A percentile compares a stretch with the other conserved stretches of the same genome.
Conservation (phyloP, 2,113 vertebrate genomes). For the Myotis davidii region DNA sequence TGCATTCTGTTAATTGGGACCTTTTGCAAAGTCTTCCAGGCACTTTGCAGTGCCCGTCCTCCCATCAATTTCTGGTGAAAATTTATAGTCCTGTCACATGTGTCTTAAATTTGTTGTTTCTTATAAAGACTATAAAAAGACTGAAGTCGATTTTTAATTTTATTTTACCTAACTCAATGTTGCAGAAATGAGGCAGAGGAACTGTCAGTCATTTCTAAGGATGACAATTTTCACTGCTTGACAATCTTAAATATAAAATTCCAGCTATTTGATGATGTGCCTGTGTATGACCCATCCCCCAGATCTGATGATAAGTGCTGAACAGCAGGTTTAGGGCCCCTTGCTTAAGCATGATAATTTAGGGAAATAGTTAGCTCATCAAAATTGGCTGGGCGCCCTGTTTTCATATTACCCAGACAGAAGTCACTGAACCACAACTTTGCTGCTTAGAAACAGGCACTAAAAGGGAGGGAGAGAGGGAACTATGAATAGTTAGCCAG, state of each 20-base stretch:
- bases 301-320: not conserved
- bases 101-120: too few relatives aligned
- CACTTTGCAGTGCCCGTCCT: constrained; percentile 43
- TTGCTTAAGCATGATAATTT: constrained; percentile 74
- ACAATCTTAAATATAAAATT: constrained; percentile 66
- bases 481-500: constrained; percentile 52
- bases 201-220: constrained; percentile 74
- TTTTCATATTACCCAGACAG: constrained; percentile 75
- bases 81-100: constrained; percentile 56
- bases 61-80: constrained; percentile 63
- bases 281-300: constrained; percentile 14
- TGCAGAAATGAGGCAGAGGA: constrained; percentile 59
- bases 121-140: too few relatives aligned
- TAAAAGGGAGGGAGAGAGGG: not conserved
- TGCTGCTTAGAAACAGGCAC: constrained; percentile 72
- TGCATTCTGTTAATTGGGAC: constrained; percentile 70
- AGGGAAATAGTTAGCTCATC: constrained; percentile 74
- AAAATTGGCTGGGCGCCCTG: constrained; percentile 60
- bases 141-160: constrained; percentile 41
- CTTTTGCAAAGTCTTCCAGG: constrained; percentile 64
- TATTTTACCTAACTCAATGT: not conserved
- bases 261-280: constrained; percentile 54
- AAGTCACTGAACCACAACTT: constrained; percentile 76
- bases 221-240: constrained; percentile 68
- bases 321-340: constrained; percentile 48